phyloP scores from a whole-genome alignment of 1,140 invertebrate species.

The Bombus waltoni region DNA sequence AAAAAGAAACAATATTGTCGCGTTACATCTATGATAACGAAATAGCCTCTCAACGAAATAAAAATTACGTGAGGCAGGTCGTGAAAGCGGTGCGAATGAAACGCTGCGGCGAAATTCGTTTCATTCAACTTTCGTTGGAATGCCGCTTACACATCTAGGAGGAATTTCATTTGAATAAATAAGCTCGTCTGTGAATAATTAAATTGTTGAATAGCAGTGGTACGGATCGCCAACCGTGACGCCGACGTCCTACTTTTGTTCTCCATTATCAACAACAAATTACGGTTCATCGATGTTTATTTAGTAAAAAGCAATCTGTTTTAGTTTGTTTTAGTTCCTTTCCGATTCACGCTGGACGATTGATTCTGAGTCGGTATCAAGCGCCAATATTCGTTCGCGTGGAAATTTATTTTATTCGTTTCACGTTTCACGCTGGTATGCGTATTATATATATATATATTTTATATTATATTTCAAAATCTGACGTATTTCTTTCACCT shows the following conservation, averaged over 20 bases:
- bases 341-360: neutral
- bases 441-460: neutral
- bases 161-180: constrained; percentile 52
- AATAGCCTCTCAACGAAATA: neutral
- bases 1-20: neutral
- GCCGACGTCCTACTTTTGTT: constrained; percentile 59
- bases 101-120: neutral
- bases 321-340: neutral
- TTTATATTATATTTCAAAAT: no score
- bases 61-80: constrained; percentile 7
- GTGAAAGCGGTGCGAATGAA: neutral
- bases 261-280: constrained; percentile 47
- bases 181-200: constrained; percentile 53
- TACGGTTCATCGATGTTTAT: constrained; percentile 22
- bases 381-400: neutral
- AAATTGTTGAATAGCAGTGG: constrained; percentile 12
- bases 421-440: neutral
- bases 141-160: neutral
- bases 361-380: neutral
- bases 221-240: constrained; percentile 54
- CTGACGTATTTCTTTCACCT: no score
- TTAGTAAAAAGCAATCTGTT: neutral
- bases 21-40: neutral
- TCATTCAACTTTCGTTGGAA: constrained; percentile 28
- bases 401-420: neutral